Evolutionary conservation across 2,797 vertebrate genomes (phyloP).

Genomic region (Pangasius mekongensis): DNA sequence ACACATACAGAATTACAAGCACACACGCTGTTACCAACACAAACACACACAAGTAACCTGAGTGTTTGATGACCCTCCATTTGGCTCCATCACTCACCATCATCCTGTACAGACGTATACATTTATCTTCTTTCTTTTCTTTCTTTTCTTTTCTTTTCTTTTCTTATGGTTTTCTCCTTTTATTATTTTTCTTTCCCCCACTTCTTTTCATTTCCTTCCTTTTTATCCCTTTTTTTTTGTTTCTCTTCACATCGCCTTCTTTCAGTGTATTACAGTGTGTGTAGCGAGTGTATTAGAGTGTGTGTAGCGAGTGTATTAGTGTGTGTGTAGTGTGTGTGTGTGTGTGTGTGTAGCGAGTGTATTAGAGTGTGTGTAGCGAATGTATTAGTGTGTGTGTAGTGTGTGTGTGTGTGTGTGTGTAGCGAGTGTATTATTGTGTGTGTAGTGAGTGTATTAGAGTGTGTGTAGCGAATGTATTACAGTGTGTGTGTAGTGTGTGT

Average conservation of each 20-base stretch:
- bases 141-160: neutral
- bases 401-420: no score
- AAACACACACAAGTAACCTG: neutral
- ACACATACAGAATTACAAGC: neutral
- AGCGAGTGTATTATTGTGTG: no score
- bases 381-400: no score
- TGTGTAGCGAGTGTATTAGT: neutral
- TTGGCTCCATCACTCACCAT: constrained; percentile 10
- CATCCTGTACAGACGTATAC: neutral
- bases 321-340: neutral
- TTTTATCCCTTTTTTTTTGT: neutral
- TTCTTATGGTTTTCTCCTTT: neutral
- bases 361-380: no score
- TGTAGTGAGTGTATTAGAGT: no score
- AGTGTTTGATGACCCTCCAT: neutral
- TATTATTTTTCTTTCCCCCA: neutral
- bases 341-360: neutral
- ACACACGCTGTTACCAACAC: neutral
- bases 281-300: neutral
- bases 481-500: no score
- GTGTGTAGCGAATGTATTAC: no score
- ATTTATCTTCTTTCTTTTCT: neutral
- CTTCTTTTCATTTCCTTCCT: neutral
- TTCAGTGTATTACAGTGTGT: neutral
- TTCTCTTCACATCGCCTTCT: neutral